Evolutionary conservation across 2,797 vertebrate species (phyloP), one percentile per base, ranked within the genome.

Genomic region (Tragopan temminckii): DNA sequence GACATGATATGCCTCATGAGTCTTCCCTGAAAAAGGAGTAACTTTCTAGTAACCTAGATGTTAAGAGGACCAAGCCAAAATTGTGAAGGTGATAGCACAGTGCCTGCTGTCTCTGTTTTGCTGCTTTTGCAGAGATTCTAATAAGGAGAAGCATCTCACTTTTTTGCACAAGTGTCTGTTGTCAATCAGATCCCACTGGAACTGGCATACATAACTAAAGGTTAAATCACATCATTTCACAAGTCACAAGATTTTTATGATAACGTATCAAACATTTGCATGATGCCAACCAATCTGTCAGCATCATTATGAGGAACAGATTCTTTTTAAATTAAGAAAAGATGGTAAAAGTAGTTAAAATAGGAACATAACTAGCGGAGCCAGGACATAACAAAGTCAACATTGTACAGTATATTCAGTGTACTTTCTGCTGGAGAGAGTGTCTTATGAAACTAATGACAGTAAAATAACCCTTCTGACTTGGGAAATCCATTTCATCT

Each of bases 261-360:
- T 94, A 85, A 87, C 94, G 76, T 84, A 97, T 91, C 93, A 94
- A 94, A 95, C 90, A 92, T 63, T 82, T 95, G 55, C 81, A 59
- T 12, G 42, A 91, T 93, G 94, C 92, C 91, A 96, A 84, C 85
- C 94, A 95, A 97, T 96, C 96, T 97, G 97, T 97, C 95, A 96
- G 93, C 81, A 93, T 96, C 17, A 5, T 93, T 95, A 95, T 81
- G 93, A 97, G 82, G 94, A 93, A 92, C 88, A 96, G 93, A 88
- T 58, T 86, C 17, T 86, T 80, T 81, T 74, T 31, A 94, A 93
- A 94, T 75, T 88, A 85, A 87, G 64, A 91, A 90, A 94, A 95
- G 52, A 68, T 91, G 94, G 5, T 48, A 94, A 92, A 83, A 58
- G 77, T 62, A 92, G 76, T 52, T 90, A 75, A 84, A 84, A 92